phyloP scores from a whole-genome alignment of 2,888 invertebrate genomes.

The Meghimatium bilineatum region DNA sequence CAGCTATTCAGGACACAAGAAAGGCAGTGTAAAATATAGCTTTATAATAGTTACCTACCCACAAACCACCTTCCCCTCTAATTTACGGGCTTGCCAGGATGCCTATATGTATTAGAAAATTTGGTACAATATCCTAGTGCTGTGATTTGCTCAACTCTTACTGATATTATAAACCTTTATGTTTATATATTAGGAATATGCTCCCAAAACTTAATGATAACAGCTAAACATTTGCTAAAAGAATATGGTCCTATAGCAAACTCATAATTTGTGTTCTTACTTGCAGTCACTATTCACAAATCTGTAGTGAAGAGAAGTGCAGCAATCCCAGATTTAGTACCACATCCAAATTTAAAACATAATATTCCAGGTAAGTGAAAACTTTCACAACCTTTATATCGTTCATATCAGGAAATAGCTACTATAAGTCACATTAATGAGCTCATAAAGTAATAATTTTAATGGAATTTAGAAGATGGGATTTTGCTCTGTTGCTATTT shows the following conservation, averaged over 20 bases:
- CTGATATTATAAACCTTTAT: background rate
- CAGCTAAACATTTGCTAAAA: background rate
- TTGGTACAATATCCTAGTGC: background rate
- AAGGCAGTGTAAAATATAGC: too few relatives aligned
- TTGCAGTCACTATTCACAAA: background rate
- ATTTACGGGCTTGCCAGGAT: too few relatives aligned
- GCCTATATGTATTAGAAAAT: too few relatives aligned
- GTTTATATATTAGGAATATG: background rate
- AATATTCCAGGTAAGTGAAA: slow-evolving; percentile 15
- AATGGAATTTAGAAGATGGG: too few relatives aligned
- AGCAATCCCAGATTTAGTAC: background rate
- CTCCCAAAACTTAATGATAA: background rate
- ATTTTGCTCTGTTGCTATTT: too few relatives aligned
- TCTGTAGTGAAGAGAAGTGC: slow-evolving; percentile 19
- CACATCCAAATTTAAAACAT: background rate
- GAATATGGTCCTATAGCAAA: too few relatives aligned
- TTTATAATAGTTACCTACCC: too few relatives aligned
- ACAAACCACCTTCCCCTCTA: too few relatives aligned
- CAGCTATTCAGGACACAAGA: too few relatives aligned
- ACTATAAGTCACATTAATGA: too few relatives aligned
- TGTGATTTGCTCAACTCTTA: background rate
- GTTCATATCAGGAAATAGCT: too few relatives aligned
- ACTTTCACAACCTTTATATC: background rate
- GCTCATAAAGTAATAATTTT: too few relatives aligned
- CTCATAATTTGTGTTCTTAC: background rate